Evolutionary conservation across 2,113 vertebrate species (phyloP), one percentile per base, ranked within the genome.

Genomic region (Myrmophylax atrothorax): DNA sequence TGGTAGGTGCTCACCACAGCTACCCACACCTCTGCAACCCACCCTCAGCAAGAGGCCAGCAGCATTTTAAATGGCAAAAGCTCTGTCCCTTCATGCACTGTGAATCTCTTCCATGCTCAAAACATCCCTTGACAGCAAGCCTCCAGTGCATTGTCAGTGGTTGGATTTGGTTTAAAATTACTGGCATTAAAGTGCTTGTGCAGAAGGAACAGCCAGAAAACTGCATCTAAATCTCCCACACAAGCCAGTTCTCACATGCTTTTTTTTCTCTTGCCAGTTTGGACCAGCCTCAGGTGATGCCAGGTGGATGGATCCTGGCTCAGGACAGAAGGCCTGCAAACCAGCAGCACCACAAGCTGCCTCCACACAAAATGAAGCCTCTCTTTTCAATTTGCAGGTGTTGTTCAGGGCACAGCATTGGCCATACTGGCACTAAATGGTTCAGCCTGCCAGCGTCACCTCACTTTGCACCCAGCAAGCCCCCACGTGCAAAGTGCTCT

Each of bases 241-340:
- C 35, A 38, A 63, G 14, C 6, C 49, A 76, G 49, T 58, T 50
- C 66, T 88, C 46, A 4, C 1, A 8, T 53, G 14, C 7, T 33
- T 69, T 67, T 80, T 62, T 6, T 38, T 70, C 31, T 31, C 14
- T 63, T 67, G 38, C 31, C 1, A 0, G 28, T 58, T 56, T 58
- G 46, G 68, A 88, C n/a, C 2, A 4, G 38, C 8, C 44, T 62
- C 0, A 0, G 20, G 55, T 0, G 0, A 74, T 35, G 33, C 15
- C 1, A 7, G 16, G 29, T 62, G 6, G 53, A 69, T 28, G 16
- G 44, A 94, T 19, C 42, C n/a, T 33, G 62, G 79, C 67, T 74
- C 52, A 58, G 31, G 5, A 18, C 17, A 87, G 33, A n/a, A 58
- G 7, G 17, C 5, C 70, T 81, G 46, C 50, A 92, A 69, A 77